Evolutionary conservation across 1,140 invertebrate genomes (phyloP), one percentile per base, ranked within the genome.

Genomic region (Heliothis subflexa): DNA sequence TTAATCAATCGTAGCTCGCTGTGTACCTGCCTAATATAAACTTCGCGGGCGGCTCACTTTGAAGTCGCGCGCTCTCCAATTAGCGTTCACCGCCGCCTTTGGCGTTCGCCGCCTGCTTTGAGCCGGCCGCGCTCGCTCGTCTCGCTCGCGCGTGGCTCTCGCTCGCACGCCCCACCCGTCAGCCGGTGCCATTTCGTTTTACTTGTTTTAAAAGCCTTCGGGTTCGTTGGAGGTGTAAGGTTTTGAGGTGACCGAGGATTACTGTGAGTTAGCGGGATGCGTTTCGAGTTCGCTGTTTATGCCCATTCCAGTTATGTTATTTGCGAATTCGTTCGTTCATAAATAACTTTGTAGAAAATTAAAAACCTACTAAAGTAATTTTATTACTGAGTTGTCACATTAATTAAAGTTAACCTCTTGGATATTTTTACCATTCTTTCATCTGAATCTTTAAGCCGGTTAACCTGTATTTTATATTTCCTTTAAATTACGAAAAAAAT

Each of bases 1-100:
- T 93, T 91, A 91, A 91, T 93, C 90, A 93, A 90, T 90, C 88
- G 81, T 47, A 83, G 87, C 85, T 84, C 70, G 79, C 84, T 88
- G 82, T 87, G 85, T 91, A 90, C 88, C 90, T 90, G 89, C 88
- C 90, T 93, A 93, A 93, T 93, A 93, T 93, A 92, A 91, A 92
- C 89, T 91, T 91, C 87, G 91, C 84, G 80, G 83, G 84, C 89
- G 90, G 89, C 86, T 85, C 79, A 79, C 90, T 93, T 94, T 93
- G 91, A 93, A 85, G 83, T 85, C 83, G 83, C 84, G 86, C 86
- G 85, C 84, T 88, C 92, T 93, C 92, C 92, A 94, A 94, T 94
- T 94, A 94, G 91, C 91, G 88, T 59, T 71, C 79, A 84, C 92
- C 92, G 92, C 87, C 86, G 92, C 91, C 92, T 92, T 92, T 92